Percentiles rank a stretch among this genome's conserved stretches.
These are phyloP conservation scores for Atrina japonica DNA, from an alignment of 2,888 invertebrate species.

Conservation along the genomic window DNA sequence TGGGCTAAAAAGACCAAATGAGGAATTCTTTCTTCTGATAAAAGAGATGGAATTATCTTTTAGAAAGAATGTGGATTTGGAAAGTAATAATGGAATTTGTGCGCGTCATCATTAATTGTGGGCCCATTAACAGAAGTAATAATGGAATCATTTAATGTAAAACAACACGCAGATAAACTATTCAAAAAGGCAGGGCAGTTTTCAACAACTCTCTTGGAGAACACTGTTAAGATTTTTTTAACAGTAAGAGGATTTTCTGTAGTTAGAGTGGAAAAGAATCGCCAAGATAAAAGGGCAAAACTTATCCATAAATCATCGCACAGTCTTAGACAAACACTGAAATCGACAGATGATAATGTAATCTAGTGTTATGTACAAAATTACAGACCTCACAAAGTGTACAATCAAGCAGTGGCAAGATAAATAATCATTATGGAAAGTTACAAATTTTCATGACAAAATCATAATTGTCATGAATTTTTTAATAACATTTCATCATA, in stretches of 20 bases:
- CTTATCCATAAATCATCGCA: too few species aligned
- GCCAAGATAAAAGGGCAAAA: too few species aligned
- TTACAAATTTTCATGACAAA: too few species aligned
- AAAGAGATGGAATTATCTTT: not conserved
- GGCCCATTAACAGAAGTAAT: not conserved
- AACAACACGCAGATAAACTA: conserved; percentile 11
- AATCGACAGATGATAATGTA: too few species aligned
- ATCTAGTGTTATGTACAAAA: too few species aligned
- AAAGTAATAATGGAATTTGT: too few species aligned
- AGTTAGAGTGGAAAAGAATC: not conserved
- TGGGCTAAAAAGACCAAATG: not conserved
- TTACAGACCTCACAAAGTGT: too few species aligned
- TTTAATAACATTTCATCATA: too few species aligned
- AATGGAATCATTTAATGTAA: conserved; percentile 21
- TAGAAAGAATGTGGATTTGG: not conserved
- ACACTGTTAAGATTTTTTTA: conserved; percentile 12
- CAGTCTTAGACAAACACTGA: too few species aligned
- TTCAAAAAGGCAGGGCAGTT: not conserved
- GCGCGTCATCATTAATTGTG: not conserved
- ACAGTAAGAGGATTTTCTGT: conserved; percentile 23
- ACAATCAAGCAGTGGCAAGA: too few species aligned
- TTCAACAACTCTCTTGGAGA: not conserved
- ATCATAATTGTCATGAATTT: too few species aligned
- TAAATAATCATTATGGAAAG: too few species aligned
- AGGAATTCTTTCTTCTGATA: not conserved